phyloP scores from a whole-genome alignment of 2,797 vertebrate genomes.

The Todus mexicanus region DNA sequence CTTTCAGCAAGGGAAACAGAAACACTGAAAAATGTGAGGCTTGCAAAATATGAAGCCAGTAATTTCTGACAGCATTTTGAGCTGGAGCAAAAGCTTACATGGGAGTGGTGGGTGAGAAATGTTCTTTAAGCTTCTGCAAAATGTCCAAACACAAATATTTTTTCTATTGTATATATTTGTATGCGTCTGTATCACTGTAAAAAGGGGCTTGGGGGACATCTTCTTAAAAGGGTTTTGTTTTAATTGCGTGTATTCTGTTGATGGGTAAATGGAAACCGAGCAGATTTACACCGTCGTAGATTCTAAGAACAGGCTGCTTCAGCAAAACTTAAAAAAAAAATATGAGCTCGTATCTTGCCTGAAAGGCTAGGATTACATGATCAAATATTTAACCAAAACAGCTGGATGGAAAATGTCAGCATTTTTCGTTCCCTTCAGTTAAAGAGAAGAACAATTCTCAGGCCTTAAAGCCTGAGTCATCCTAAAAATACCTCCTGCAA shows the following conservation, averaged over 20 bases:
- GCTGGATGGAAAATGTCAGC: not conserved
- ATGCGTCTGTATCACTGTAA: not conserved
- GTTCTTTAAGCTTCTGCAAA: not conserved
- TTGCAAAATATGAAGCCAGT: not conserved
- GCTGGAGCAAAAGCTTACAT: not conserved
- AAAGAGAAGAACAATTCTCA: not conserved
- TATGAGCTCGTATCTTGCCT: not conserved
- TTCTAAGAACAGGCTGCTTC: not conserved
- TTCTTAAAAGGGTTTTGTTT: not conserved
- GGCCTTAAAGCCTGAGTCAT: not conserved
- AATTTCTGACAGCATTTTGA: not conserved
- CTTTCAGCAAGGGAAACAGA: not conserved
- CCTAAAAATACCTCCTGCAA: constrained; percentile 31
- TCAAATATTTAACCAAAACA: constrained; percentile 14
- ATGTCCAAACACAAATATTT: fast-evolving
- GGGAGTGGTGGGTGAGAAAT: not conserved
- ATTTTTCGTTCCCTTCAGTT: not conserved
- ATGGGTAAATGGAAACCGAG: not conserved
- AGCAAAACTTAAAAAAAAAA: not conserved
- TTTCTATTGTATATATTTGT: not conserved
- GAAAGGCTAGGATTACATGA: not conserved
- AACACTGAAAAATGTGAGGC: not conserved
- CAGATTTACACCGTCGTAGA: not conserved
- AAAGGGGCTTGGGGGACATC: too few species aligned
- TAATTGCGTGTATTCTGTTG: not conserved